Conservation (phyloP, 2,888 invertebrate species). For the Heliconius erato region DNA sequence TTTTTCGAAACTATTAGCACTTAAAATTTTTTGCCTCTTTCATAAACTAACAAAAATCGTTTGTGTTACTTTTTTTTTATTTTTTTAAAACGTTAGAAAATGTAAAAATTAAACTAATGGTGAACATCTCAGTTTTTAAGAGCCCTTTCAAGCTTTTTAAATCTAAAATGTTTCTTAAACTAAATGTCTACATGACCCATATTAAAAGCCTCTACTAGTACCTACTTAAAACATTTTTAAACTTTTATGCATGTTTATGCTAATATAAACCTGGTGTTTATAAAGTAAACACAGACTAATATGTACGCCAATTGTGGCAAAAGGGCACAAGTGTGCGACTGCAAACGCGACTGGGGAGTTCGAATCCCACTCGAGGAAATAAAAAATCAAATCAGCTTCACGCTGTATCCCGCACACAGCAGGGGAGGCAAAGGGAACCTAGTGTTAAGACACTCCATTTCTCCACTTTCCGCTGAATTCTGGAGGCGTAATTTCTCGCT, state of each 20-base stretch:
- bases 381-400: no score
- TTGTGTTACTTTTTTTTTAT: not conserved
- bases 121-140: not conserved
- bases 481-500: no score
- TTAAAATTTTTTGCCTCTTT: not conserved
- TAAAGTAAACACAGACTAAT: not conserved
- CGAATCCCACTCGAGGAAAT: no score
- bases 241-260: not conserved
- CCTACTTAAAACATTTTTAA: not conserved
- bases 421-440: no score
- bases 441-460: no score
- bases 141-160: not conserved
- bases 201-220: not conserved
- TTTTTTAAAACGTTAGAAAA: not conserved
- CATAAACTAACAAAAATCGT: not conserved
- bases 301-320: fast-evolving
- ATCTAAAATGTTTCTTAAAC: not conserved
- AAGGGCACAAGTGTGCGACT: no score
- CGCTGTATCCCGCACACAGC: no score
- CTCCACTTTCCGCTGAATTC: no score
- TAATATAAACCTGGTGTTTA: not conserved
- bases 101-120: not conserved
- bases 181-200: not conserved
- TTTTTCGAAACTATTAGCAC: not conserved
- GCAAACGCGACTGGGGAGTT: no score